Evolutionary conservation across 2,797 vertebrate genomes (phyloP), one percentile per base, ranked within the genome.

Genomic region (Typhlichthys subterraneus): DNA sequence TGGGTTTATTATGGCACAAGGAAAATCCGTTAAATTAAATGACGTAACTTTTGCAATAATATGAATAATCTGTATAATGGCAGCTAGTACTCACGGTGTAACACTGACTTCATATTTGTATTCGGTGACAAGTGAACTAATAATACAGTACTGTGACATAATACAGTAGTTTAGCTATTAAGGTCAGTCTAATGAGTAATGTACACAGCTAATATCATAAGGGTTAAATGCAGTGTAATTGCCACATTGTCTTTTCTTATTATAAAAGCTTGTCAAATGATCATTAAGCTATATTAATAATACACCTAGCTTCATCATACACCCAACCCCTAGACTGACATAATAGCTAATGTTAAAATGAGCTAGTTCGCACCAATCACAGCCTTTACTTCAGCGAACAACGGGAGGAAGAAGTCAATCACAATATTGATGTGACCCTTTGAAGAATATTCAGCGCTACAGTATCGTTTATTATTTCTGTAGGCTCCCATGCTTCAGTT

Each of bases 351-450:
- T 33, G 61, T 59, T 72, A 71, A 79, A 84, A 82, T 71, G 63
- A 60, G 69, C 75, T 69, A 52, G 59, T 68, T 67, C 70, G 78
- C 74, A 74, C 63, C 52, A 64, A 49, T 9, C 14, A n/a, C 4
- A 63, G 61, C 17, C 55, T 57, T 49, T 2, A 69, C 56, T 50
- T 50, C 55, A 31, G 46, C 58, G 45, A 59, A 45, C 61, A 42
- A 15, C 53, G 57, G 54, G 47, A 75, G 77, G 69, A 46, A 73
- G 33, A 38, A 38, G 8, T 38, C 33, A 61, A 75, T 71, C 64
- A 53, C 58, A 53, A 46, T 63, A 82, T 58, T 75, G 68, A 59
- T 38, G 70, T 87, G 83, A 89, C 84, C 86, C 89, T 89, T 66
- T 53, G 45, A 68, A 61, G 58, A 72, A 72, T 73, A 62, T 45